phyloP scores from a whole-genome alignment of 1,140 invertebrate species.

The Achatina immaculata region DNA sequence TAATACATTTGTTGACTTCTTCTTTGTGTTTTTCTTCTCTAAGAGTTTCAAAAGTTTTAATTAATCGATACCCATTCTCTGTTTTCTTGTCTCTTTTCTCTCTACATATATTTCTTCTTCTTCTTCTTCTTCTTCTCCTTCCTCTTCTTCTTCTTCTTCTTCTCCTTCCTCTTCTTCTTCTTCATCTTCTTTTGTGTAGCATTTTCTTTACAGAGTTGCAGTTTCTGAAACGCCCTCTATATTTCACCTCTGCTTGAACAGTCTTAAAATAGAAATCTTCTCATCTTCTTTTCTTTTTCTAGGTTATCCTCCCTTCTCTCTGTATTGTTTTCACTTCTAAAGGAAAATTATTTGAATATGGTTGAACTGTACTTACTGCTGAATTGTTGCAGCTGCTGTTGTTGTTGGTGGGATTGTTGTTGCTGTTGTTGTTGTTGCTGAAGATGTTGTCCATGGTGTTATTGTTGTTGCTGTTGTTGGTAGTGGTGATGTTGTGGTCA shows the following conservation, averaged over 20 bases:
- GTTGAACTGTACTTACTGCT: background rate
- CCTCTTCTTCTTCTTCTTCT: slow-evolving; percentile 23
- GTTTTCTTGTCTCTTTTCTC: slow-evolving; percentile 23
- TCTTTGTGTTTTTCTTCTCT: background rate
- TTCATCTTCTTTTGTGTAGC: too few species aligned
- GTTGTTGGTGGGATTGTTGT: too few species aligned
- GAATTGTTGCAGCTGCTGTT: background rate
- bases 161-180: slow-evolving; percentile 18
- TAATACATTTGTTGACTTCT: too few species aligned
- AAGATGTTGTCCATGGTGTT: too few species aligned
- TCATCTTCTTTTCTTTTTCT: too few species aligned
- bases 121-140: slow-evolving; percentile 23
- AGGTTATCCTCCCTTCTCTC: too few species aligned
- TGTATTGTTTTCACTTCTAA: background rate
- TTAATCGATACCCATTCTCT: slow-evolving; percentile 20
- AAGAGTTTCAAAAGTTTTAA: background rate
- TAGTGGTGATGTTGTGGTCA: too few species aligned
- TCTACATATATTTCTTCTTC: too few species aligned
- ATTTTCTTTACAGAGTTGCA: background rate
- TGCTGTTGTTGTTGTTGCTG: too few species aligned
- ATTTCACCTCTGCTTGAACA: background rate
- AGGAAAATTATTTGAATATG: background rate
- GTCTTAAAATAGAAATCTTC: too few species aligned
- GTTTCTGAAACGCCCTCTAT: background rate
- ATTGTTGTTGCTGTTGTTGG: too few species aligned